phyloP scores from a whole-genome alignment of 2,113 vertebrate species.

The Neofelis nebulosa region DNA sequence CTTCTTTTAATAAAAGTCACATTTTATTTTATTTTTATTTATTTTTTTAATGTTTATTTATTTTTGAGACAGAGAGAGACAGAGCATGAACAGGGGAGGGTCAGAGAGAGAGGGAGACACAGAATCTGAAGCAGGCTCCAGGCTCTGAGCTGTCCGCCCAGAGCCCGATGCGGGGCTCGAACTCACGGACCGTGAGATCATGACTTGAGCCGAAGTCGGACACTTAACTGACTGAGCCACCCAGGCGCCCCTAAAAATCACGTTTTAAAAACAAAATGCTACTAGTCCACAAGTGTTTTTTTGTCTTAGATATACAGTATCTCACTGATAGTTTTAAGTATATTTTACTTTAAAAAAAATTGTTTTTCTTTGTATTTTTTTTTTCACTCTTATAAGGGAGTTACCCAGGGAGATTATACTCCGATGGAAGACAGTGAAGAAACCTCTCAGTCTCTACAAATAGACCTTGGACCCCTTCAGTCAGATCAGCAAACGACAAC shows the following conservation, averaged over 20 bases:
- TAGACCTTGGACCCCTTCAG: constrained; percentile 88
- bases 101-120: too few species aligned
- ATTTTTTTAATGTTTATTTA: background rate
- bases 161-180: fast-evolving
- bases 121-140: too few species aligned
- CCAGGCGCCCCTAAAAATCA: background rate
- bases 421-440: constrained; percentile 90
- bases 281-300: background rate
- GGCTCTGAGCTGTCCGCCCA: too few species aligned
- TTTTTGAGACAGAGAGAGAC: too few species aligned
- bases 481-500: constrained; percentile 86
- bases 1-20: background rate
- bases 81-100: too few species aligned
- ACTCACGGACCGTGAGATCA: background rate
- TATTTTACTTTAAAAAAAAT: background rate
- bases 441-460: constrained; percentile 87
- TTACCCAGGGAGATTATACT: constrained; percentile 90
- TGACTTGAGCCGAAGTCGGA: too few species aligned
- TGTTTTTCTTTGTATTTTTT: background rate
- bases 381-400: constrained; percentile 85
- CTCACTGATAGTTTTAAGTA: background rate
- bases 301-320: background rate
- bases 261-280: background rate
- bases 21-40: background rate
- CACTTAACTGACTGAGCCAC: background rate